Percentiles rank a stretch among this genome's conserved stretches.
phyloP scores from a whole-genome alignment of 2,113 vertebrate genomes.

The Coracopsis vasa region DNA sequence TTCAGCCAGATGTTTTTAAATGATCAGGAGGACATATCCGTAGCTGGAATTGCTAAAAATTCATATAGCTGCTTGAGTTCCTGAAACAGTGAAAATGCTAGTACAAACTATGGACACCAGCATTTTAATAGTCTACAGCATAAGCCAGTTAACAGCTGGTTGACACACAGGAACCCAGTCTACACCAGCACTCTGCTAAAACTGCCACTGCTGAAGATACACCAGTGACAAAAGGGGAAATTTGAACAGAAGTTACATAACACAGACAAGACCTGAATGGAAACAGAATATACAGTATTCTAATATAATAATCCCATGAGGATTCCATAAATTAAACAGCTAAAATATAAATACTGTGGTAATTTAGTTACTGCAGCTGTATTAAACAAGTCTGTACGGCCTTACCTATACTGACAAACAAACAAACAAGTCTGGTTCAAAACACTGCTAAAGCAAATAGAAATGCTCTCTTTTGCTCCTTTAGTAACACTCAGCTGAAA shows the following conservation, averaged over 20 bases:
- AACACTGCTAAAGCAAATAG: not conserved
- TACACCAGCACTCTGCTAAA: not conserved
- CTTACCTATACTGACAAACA: not conserved
- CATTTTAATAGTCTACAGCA: not conserved
- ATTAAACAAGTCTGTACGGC: not conserved
- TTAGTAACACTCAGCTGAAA: not conserved
- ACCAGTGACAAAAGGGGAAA: accelerated
- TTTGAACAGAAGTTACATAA: not conserved
- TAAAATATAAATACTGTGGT: not conserved
- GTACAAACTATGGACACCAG: not conserved
- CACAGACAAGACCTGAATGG: not conserved
- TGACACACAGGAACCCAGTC: not conserved
- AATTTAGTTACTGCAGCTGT: not conserved
- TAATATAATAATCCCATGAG: not conserved
- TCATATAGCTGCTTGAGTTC: not conserved
- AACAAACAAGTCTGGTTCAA: not conserved
- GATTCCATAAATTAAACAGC: not conserved
- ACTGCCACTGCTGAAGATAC: not conserved
- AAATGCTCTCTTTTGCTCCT: accelerated
- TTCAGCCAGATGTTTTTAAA: not conserved
- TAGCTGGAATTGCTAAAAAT: not conserved
- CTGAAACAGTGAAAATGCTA: not conserved
- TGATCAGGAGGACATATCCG: not conserved
- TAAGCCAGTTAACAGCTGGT: not conserved
- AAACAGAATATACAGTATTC: not conserved